A percentile compares a stretch with the other conserved stretches of the same genome.
These are phyloP conservation scores for Chionomys nivalis DNA, from an alignment of 2,113 vertebrate species.

Conservation along the genomic window DNA sequence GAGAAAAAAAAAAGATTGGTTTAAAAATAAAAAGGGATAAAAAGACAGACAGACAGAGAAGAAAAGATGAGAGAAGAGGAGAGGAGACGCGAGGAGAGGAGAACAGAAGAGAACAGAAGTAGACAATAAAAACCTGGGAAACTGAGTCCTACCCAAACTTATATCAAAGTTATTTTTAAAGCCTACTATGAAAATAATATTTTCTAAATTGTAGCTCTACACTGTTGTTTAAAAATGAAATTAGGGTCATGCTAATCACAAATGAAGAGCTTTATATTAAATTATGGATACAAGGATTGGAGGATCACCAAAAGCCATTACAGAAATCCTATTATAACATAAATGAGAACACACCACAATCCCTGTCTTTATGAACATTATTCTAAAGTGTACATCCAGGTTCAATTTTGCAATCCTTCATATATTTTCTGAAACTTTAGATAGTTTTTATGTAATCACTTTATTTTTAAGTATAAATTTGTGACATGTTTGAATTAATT, in stretches of 20 bases:
- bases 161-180: not conserved
- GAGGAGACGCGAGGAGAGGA: not conserved
- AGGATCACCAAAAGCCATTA: not conserved
- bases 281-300: not conserved
- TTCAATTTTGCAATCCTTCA: not conserved
- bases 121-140: not conserved
- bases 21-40: too few species aligned
- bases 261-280: not conserved
- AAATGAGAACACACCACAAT: not conserved
- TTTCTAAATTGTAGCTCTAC: not conserved
- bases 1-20: too few species aligned
- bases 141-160: not conserved
- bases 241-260: not conserved
- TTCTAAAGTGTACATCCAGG: not conserved
- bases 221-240: not conserved
- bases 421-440: not conserved
- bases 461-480: not conserved
- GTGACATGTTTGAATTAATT: not conserved
- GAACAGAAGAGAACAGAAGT: fast-evolving
- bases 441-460: not conserved
- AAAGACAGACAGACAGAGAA: too few species aligned
- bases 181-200: not conserved
- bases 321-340: too few species aligned
- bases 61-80: fast-evolving
- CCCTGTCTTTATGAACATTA: not conserved